These are phyloP conservation scores for Tragulus kanchil DNA, from an alignment of 2,113 vertebrate species.

Conservation along the genomic window DNA sequence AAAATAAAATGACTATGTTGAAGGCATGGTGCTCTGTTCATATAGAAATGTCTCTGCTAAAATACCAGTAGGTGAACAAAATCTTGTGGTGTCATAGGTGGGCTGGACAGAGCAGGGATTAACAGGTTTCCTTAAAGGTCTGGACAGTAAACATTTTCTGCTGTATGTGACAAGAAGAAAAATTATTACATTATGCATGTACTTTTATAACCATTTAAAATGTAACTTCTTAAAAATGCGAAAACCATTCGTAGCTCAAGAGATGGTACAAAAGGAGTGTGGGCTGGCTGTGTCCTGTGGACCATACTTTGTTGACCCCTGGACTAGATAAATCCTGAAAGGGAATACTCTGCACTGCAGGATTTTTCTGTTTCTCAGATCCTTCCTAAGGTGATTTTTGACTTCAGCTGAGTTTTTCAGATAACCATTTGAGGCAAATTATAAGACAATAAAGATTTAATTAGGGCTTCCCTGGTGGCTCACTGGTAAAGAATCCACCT, in stretches of 20 bases:
- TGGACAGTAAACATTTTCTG: background rate
- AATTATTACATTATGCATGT: background rate
- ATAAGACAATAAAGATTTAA: constrained; percentile 2
- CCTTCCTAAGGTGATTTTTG: constrained; percentile 25
- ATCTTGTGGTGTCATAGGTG: background rate
- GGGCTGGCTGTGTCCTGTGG: background rate
- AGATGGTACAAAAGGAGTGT: background rate
- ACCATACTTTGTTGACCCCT: background rate
- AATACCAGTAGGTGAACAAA: constrained; percentile 1
- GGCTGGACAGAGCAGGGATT: background rate
- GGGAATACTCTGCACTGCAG: background rate
- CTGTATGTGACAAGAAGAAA: constrained; percentile 4
- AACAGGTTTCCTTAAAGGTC: background rate
- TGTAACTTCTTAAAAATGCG: background rate
- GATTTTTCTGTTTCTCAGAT: constrained; percentile 37
- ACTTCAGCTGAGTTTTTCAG: constrained; percentile 47
- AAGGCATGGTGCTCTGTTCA: background rate
- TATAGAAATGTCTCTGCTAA: background rate
- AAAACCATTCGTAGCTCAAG: background rate
- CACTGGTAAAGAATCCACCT: background rate
- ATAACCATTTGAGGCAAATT: background rate
- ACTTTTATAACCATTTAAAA: background rate
- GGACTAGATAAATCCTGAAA: background rate
- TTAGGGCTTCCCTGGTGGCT: background rate
- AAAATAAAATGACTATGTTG: background rate